Evolutionary conservation across 2,888 invertebrate species (phyloP).

Genomic region (Timema cristinae): DNA sequence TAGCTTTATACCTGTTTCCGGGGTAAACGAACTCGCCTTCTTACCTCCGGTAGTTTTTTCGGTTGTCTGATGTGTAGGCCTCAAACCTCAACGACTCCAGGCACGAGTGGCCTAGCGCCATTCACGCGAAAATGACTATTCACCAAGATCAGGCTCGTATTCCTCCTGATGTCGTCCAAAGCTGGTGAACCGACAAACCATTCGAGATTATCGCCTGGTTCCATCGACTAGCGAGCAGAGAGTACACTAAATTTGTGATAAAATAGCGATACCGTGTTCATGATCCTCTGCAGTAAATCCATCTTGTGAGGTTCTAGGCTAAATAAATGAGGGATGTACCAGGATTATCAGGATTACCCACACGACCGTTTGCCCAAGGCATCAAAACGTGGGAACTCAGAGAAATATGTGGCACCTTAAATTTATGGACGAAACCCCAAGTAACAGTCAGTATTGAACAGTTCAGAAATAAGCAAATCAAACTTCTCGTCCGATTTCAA

Average conservation of each 20-base stretch:
- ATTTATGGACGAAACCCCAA: slow-evolving; percentile 60
- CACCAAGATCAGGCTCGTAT: slow-evolving; percentile 21
- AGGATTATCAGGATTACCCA: slow-evolving; percentile 56
- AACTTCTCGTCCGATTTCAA: slow-evolving; percentile 43
- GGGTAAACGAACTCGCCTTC: neutral
- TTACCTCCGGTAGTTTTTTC: slow-evolving; percentile 20
- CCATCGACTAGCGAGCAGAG: neutral
- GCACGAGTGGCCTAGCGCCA: slow-evolving; percentile 19
- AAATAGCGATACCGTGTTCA: slow-evolving; percentile 15
- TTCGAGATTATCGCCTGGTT: neutral
- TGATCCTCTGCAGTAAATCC: slow-evolving; percentile 22
- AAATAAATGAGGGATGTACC: slow-evolving; percentile 49
- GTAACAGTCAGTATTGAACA: slow-evolving; percentile 69
- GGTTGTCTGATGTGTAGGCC: slow-evolving; percentile 21
- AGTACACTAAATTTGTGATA: slow-evolving; percentile 8
- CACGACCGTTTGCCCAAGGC: slow-evolving; percentile 58
- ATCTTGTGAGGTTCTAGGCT: slow-evolving; percentile 38
- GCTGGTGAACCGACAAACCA: slow-evolving; percentile 15
- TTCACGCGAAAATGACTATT: slow-evolving; percentile 22
- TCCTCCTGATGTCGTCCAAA: slow-evolving; percentile 20
- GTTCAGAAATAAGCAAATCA: slow-evolving; percentile 65
- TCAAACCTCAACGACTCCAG: slow-evolving; percentile 24
- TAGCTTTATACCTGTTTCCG: too few species aligned
- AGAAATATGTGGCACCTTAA: slow-evolving; percentile 53
- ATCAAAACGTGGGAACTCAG: slow-evolving; percentile 56